phyloP scores from a whole-genome alignment of 2,113 vertebrate species.

The Misgurnus mizolepis region DNA sequence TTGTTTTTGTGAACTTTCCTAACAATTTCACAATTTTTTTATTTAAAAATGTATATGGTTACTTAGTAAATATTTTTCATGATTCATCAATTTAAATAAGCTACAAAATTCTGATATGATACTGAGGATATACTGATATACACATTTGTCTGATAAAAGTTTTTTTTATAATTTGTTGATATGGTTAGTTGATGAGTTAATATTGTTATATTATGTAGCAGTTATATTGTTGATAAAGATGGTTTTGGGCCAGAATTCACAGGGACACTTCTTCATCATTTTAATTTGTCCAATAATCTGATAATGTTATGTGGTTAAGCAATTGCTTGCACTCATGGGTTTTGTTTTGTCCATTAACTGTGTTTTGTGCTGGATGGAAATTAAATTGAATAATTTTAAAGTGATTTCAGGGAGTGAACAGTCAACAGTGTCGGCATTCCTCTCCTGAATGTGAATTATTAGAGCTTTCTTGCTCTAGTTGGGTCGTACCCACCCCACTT shows the following conservation, averaged over 20 bases:
- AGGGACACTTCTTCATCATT: neutral
- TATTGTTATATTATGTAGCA: neutral
- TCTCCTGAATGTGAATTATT: constrained; percentile 37
- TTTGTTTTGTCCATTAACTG: neutral
- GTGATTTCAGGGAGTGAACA: constrained; percentile 16
- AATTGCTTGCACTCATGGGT: neutral
- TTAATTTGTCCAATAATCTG: neutral
- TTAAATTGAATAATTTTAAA: neutral
- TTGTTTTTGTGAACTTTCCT: too few relatives aligned
- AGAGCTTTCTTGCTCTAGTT: constrained; percentile 6
- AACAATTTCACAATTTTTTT: too few relatives aligned
- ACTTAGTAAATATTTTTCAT: too few relatives aligned
- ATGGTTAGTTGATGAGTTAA: neutral
- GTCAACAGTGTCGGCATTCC: constrained; percentile 39
- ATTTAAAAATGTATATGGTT: too few relatives aligned
- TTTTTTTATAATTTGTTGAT: neutral
- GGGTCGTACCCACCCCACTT: neutral
- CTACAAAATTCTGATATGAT: too few relatives aligned
- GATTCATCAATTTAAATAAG: too few relatives aligned
- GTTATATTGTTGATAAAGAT: neutral
- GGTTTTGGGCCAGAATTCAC: neutral
- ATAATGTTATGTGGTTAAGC: neutral
- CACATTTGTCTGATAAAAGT: too few relatives aligned
- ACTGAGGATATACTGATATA: too few relatives aligned
- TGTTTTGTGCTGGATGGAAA: neutral